Evolutionary conservation across 1,140 invertebrate genomes (phyloP).

Genomic region (Drosophila ananassae): DNA sequence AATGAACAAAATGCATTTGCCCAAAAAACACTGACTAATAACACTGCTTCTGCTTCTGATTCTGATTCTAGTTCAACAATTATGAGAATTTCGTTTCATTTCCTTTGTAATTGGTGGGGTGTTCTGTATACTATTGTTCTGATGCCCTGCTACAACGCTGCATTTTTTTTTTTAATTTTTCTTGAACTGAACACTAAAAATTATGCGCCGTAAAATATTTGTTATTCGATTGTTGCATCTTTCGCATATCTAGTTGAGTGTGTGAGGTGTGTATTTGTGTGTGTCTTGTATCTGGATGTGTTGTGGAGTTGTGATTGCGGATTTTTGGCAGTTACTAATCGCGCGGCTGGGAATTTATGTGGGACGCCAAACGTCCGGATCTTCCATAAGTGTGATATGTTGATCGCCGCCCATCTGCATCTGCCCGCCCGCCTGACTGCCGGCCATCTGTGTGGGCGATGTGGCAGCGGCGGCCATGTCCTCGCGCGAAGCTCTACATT

Average conservation of each 20-base stretch:
- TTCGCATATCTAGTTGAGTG: conserved; percentile 51
- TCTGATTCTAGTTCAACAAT: conserved; percentile 39
- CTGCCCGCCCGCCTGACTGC: conserved; percentile 85
- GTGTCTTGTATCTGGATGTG: conserved; percentile 37
- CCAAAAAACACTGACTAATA: conserved; percentile 52
- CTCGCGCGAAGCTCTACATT: conserved; percentile 89
- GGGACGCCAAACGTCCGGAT: conserved; percentile 94
- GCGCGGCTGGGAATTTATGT: conserved; percentile 87
- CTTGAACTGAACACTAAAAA: conserved; percentile 75
- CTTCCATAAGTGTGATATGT: conserved; percentile 93
- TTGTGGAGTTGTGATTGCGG: conserved; percentile 27
- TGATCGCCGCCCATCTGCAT: conserved; percentile 88
- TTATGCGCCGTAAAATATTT: conserved; percentile 74
- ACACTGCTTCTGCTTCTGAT: neutral
- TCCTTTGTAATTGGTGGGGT: conserved; percentile 71
- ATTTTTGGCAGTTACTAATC: conserved; percentile 68
- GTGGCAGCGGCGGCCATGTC: conserved; percentile 92
- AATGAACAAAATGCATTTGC: conserved; percentile 58
- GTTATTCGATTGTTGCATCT: conserved; percentile 21
- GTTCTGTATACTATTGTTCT: conserved; percentile 57
- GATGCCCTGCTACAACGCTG: conserved; percentile 46
- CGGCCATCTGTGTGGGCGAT: conserved; percentile 86
- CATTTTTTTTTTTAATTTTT: conserved; percentile 19
- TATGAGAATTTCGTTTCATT: conserved; percentile 66
- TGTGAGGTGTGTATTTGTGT: conserved; percentile 23